Conservation (phyloP, 2,113 vertebrate genomes). For the Galeopterus variegatus region DNA sequence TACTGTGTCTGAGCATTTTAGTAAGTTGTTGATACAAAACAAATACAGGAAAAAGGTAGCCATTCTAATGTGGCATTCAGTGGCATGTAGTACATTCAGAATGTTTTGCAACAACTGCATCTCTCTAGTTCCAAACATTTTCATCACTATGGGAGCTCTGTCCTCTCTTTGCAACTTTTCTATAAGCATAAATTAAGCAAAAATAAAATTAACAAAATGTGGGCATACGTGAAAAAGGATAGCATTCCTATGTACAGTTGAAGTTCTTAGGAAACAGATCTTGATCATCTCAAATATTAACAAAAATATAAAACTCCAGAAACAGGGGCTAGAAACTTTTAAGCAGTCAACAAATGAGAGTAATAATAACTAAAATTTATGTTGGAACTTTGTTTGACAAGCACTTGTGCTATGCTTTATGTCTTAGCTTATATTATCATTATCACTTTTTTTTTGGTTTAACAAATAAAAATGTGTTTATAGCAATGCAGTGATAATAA, state of each 20-base stretch:
- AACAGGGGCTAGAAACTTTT: background rate
- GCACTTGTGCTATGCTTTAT: background rate
- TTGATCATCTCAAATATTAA: background rate
- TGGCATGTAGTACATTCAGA: background rate
- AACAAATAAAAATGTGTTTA: background rate
- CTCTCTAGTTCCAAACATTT: background rate
- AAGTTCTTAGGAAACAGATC: background rate
- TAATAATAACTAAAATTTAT: background rate
- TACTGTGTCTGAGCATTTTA: background rate
- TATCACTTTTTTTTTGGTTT: background rate
- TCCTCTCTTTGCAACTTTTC: slow-evolving; percentile 16
- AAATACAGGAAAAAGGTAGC: background rate
- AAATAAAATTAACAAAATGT: slow-evolving; percentile 39
- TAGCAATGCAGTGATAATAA: background rate
- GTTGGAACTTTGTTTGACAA: background rate
- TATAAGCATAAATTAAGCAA: background rate
- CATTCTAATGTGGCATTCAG: background rate
- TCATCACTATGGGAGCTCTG: background rate
- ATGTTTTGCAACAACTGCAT: slow-evolving; percentile 3
- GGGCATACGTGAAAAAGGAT: background rate
- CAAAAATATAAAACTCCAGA: background rate
- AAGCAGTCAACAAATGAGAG: background rate
- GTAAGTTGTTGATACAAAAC: background rate
- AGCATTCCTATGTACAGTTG: background rate
- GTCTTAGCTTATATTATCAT: background rate